phyloP scores from a whole-genome alignment of 92 coral and sea anemone genomes.

The Epizoanthus fatuus region DNA sequence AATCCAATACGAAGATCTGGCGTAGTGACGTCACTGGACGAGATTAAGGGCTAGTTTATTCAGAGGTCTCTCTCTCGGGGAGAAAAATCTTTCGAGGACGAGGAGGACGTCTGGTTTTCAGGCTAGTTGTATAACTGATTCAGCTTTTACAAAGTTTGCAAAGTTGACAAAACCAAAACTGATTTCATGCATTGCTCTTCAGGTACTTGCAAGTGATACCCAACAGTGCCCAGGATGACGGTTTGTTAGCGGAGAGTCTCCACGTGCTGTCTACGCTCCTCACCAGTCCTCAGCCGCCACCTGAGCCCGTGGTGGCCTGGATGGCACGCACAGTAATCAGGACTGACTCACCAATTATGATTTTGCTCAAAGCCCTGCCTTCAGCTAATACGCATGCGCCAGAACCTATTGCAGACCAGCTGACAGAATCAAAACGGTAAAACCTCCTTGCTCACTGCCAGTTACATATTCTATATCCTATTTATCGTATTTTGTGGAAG shows the following conservation, averaged over 20 bases:
- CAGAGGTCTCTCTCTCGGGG: too few relatives aligned
- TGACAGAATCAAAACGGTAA: slow-evolving; percentile 88
- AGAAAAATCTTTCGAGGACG: too few relatives aligned
- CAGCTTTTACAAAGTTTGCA: too few relatives aligned
- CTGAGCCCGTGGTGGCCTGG: slow-evolving; percentile 93
- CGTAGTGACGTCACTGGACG: too few relatives aligned
- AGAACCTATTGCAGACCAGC: slow-evolving; percentile 61
- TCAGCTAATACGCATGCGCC: slow-evolving; percentile 38
- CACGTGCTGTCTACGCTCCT: slow-evolving; percentile 76
- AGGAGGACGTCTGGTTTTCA: too few relatives aligned
- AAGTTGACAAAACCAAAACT: too few relatives aligned
- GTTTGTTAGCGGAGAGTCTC: slow-evolving; percentile 75
- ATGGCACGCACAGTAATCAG: slow-evolving; percentile 79
- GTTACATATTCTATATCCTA: background rate
- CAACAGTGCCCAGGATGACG: slow-evolving; percentile 91
- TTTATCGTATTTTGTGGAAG: too few relatives aligned
- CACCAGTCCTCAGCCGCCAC: slow-evolving; percentile 77
- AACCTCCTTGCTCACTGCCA: background rate
- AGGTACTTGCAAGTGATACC: slow-evolving; percentile 95
- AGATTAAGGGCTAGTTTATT: too few relatives aligned
- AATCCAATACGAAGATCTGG: too few relatives aligned
- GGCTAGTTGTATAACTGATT: too few relatives aligned
- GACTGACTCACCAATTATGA: slow-evolving; percentile 80
- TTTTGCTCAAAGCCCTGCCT: slow-evolving; percentile 70
- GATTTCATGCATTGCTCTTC: slow-evolving; percentile 8